phyloP scores from a whole-genome alignment of 2,797 vertebrate species.

The Squalus acanthias region DNA sequence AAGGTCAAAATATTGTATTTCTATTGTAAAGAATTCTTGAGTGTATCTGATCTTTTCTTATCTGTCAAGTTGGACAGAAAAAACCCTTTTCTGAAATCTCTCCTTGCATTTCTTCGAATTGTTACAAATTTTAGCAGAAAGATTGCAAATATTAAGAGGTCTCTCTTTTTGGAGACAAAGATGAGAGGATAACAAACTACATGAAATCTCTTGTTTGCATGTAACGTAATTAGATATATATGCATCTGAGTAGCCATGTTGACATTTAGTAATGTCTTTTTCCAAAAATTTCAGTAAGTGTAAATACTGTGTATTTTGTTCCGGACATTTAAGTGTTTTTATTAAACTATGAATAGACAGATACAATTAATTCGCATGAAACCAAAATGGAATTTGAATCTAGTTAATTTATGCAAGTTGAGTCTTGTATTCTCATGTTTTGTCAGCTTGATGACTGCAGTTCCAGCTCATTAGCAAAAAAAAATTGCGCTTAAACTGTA shows the following conservation, averaged over 20 bases:
- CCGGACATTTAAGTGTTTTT: neutral
- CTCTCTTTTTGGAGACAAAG: neutral
- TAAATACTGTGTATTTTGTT: neutral
- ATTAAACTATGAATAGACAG: neutral
- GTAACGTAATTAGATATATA: neutral
- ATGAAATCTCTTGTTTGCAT: neutral
- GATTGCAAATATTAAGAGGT: neutral
- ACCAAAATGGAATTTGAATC: neutral
- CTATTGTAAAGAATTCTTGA: neutral
- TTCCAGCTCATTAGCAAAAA: slow-evolving; percentile 2
- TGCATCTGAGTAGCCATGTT: no score
- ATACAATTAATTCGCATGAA: neutral
- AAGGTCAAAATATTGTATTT: neutral
- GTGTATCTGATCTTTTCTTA: neutral
- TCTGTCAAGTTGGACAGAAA: neutral
- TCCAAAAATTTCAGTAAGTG: neutral
- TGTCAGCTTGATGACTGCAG: neutral
- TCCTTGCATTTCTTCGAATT: neutral
- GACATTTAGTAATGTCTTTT: neutral
- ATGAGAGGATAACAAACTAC: neutral
- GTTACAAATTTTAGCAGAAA: neutral
- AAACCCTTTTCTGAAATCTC: neutral
- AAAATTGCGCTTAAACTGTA: neutral
- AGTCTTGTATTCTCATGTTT: neutral
- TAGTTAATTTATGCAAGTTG: neutral